phyloP scores from a whole-genome alignment of 1,140 invertebrate species.

The Lethrus apterus region DNA sequence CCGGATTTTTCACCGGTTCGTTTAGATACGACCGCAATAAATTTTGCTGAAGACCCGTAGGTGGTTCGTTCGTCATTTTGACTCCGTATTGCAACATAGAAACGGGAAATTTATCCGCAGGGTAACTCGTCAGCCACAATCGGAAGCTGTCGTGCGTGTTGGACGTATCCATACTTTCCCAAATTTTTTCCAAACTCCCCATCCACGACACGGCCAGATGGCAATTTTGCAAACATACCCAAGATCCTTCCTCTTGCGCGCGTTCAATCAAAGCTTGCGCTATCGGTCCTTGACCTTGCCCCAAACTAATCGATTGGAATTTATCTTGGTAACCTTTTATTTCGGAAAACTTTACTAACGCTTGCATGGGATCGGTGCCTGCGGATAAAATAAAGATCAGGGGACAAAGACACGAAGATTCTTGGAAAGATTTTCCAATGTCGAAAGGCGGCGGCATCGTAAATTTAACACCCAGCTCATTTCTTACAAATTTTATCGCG shows the following conservation, averaged over 20 bases:
- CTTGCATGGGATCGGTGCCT: constrained; percentile 82
- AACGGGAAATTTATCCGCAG: constrained; percentile 78
- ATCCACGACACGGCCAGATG: constrained; percentile 91
- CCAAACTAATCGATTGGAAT: constrained; percentile 82
- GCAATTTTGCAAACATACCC: constrained; percentile 93
- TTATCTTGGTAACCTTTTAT: constrained; percentile 65
- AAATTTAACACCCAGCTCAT: constrained; percentile 68
- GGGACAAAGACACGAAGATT: constrained; percentile 76
- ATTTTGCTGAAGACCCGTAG: constrained; percentile 80
- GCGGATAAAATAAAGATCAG: constrained; percentile 87
- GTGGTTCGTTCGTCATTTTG: constrained; percentile 93
- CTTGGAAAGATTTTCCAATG: constrained; percentile 72
- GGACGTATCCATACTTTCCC: constrained; percentile 67
- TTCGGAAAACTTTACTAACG: constrained; percentile 70
- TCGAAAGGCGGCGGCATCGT: constrained; percentile 83
- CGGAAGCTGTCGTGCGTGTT: constrained; percentile 69
- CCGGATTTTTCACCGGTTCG: constrained; percentile 66
- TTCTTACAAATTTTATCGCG: constrained; percentile 53
- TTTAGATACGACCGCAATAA: constrained; percentile 74
- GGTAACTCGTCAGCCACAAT: constrained; percentile 90
- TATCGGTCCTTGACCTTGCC: constrained; percentile 83
- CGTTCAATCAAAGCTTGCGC: constrained; percentile 72
- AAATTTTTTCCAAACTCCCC: constrained; percentile 68
- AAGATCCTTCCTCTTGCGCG: constrained; percentile 67
- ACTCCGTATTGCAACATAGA: constrained; percentile 81